phyloP scores from a whole-genome alignment of 1,140 invertebrate species.

The Drosophila ohnishii region DNA sequence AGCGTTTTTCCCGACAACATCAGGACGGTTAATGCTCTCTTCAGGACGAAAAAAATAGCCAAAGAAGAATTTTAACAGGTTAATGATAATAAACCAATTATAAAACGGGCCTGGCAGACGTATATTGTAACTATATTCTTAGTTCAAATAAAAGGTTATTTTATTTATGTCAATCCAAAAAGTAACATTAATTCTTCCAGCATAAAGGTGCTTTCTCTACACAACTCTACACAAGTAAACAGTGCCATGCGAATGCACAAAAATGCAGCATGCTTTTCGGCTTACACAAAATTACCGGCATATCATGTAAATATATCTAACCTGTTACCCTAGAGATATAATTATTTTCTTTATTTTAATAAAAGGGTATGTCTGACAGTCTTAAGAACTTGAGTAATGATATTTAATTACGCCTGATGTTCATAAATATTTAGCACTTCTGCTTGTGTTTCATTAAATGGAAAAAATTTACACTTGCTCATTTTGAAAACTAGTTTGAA shows the following conservation, averaged over 20 bases:
- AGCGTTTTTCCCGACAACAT: neutral
- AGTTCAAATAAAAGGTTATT: neutral
- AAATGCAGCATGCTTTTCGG: constrained; percentile 18
- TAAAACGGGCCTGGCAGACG: neutral
- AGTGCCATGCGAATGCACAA: neutral
- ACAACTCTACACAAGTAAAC: neutral
- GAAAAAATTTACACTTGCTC: neutral
- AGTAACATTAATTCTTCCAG: too few relatives aligned
- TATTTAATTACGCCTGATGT: neutral
- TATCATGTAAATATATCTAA: constrained; percentile 7
- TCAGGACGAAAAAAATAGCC: neutral
- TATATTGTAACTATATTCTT: neutral
- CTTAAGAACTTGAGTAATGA: neutral
- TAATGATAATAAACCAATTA: neutral
- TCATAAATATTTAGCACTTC: constrained; percentile 6
- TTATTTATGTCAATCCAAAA: too few relatives aligned
- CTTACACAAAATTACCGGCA: neutral
- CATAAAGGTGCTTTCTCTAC: neutral
- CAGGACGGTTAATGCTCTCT: neutral
- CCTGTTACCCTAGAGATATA: neutral
- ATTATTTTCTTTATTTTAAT: too few relatives aligned
- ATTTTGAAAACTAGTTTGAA: constrained; percentile 7
- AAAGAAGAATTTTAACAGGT: neutral
- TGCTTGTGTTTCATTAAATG: neutral
- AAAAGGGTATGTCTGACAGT: neutral